These are phyloP conservation scores for Carassius auratus DNA, from an alignment of 2,113 vertebrate genomes.

Conservation along the genomic window DNA sequence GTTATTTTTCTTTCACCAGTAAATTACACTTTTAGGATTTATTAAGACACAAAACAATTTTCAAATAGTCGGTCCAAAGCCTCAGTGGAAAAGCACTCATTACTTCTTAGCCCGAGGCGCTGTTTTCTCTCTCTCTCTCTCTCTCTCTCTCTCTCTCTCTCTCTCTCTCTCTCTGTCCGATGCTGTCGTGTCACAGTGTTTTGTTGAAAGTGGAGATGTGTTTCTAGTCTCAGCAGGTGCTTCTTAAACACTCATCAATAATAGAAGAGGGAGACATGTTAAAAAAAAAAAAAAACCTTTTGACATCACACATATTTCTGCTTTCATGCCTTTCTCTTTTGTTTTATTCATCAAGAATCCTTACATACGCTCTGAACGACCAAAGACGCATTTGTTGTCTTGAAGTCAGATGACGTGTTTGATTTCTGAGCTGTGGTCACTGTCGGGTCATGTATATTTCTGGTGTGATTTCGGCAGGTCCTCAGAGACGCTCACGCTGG, in stretches of 20 bases:
- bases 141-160: slow-evolving; percentile 69
- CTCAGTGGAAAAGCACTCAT: slow-evolving; percentile 96
- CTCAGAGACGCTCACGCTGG: slow-evolving; percentile 49
- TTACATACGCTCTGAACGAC: slow-evolving; percentile 58
- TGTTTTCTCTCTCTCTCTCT: slow-evolving; percentile 66
- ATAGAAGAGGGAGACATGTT: slow-evolving; percentile 88
- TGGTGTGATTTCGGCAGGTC: slow-evolving; percentile 38
- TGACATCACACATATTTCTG: slow-evolving; percentile 82
- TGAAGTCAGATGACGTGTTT: slow-evolving; percentile 57
- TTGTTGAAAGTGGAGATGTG: slow-evolving; percentile 88
- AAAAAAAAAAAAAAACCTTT: slow-evolving; percentile 81
- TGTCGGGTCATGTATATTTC: slow-evolving; percentile 64
- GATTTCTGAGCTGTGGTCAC: slow-evolving; percentile 60
- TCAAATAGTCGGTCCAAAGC: slow-evolving; percentile 90
- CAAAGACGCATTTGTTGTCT: slow-evolving; percentile 67
- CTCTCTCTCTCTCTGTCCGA: slow-evolving; percentile 74
- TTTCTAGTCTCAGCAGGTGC: slow-evolving; percentile 93
- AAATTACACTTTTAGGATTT: slow-evolving; percentile 99
- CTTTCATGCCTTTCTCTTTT: slow-evolving; percentile 64
- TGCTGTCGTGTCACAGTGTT: slow-evolving; percentile 87
- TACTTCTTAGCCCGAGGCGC: slow-evolving; percentile 94
- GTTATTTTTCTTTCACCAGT: slow-evolving; percentile 89
- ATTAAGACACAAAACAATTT: slow-evolving; percentile 98
- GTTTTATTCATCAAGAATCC: slow-evolving; percentile 73
- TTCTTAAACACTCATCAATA: slow-evolving; percentile 94